Base-by-base conservation (phyloP, 2,113 vertebrate species). In the Alethe castanea region DNA sequence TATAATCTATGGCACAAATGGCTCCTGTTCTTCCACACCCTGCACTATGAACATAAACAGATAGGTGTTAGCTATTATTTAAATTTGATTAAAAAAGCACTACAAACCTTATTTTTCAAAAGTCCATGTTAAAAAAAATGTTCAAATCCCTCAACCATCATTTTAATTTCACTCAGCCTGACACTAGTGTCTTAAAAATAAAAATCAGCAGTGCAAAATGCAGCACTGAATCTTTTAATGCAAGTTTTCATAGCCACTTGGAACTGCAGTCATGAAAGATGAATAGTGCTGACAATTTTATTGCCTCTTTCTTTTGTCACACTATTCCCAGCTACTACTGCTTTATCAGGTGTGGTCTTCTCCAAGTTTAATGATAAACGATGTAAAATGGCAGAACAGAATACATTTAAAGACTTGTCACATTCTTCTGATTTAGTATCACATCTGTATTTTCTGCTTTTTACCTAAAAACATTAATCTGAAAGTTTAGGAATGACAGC, bases 1-100 rank as follows among this genome's bases (percentile, higher is more conserved):
- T 99, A 98, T 99, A 99, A 98, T 99, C 99, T 90, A 99, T 99
- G 90, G 99, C 99, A 98, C 99, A 99, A 97, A 99, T 99, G 93
- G 99, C 99, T 74, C 99, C 99, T 26, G 99, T 99, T 96, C 99
- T 98, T 98, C 99, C 99, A 98, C 99, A 99, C 90, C 99, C 99
- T 95, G 99, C 99, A 98, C 99, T 99, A 98, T 74, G 93, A 87
- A 97, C 42, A 97, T 36, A 96, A 94, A 98, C 15, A 69, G 77
- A 62, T 28, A 86, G 12, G 42, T 31, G 42, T 93, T 86, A 96
- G 70, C 66, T 78, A 45, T 57, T 61, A 60, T 29, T 86, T 77
- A 13, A 48, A 67, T 61, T 69, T n/a, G 11, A 48, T 69, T 57
- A 48, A 36, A 62, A 70, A 62, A 60, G 9, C 14, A 50, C 23